A percentile compares a stretch with the other conserved stretches of the same genome.
Evolutionary conservation across 2,797 vertebrate species (phyloP).

Genomic region (Acrossocheilus fasciatus): DNA sequence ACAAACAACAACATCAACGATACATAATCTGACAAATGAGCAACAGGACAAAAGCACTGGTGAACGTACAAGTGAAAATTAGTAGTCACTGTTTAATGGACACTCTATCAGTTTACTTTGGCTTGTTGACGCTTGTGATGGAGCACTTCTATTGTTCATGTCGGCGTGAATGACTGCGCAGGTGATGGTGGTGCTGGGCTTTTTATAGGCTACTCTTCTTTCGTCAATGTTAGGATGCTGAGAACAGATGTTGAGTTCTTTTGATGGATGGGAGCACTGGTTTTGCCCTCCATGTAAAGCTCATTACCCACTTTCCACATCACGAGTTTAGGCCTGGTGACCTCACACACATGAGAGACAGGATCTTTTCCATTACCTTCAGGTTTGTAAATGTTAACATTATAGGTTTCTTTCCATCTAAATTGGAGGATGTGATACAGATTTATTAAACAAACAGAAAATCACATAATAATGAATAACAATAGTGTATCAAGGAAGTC

Average conservation of each 20-base stretch:
- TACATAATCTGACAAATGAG: not conserved
- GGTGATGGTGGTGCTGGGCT: accelerated
- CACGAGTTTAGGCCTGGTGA: constrained; percentile 4
- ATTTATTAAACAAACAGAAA: not conserved
- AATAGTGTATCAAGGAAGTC: not conserved
- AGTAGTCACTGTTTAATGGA: too few relatives aligned
- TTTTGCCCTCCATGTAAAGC: not conserved
- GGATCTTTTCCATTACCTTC: accelerated
- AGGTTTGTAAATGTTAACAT: not conserved
- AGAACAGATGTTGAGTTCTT: not conserved
- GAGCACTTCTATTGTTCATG: accelerated
- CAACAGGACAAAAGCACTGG: constrained; percentile 5
- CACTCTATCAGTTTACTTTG: not conserved
- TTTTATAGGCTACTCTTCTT: accelerated
- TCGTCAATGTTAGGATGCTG: not conserved
- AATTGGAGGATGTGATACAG: not conserved
- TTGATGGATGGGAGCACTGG: not conserved
- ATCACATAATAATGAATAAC: not conserved
- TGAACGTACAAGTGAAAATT: too few relatives aligned
- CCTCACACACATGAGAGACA: constrained; percentile 26
- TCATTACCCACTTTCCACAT: not conserved
- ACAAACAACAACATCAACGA: not conserved
- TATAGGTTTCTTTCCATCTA: not conserved
- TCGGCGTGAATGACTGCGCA: constrained; percentile 18
- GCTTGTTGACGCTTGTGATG: not conserved